Base-by-base conservation (phyloP, 2,113 vertebrate genomes). In the Ranitomeya variabilis region DNA sequence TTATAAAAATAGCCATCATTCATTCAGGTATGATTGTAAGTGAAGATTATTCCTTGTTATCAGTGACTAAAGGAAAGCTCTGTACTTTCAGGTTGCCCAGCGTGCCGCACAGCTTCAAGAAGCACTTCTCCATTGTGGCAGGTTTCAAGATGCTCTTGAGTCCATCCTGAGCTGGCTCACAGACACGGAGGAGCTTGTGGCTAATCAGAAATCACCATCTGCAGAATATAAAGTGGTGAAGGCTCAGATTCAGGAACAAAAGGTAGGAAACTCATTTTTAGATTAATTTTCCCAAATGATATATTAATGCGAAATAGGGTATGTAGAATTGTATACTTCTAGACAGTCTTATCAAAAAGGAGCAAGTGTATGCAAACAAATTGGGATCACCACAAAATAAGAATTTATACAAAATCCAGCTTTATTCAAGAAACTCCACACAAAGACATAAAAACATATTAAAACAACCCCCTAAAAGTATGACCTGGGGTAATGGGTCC, bases 171-270 rank as follows among this genome's bases (percentile, higher is more conserved):
- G 97, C 93, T 99, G 98, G 98, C 94, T 99, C 89, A 96, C 93
- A 45, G 98, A 99, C 92, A 99, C 98, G 0, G 98, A 99, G 87
- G 98, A 99, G 26, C 97, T 99, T 0, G 94, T 99, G 89, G 96
- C 97, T 93, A 99, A 96, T 93, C 98, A 99, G 86, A 99, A 99
- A 87, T 96, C 97, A 60, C 97, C 97, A 0, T 99, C 97, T 37
- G 98, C 98, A 0, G 98, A 99, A 91, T 99, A 97, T 93, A 99
- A 99, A 96, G 98, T 99, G 79, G 97, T 99, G 83, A 99, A 99
- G 92, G 98, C 98, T 71, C 98, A 99, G 93, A 99, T 99, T 92
- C 98, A 99, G 91, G 98, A 99, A 90, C 98, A 99, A 91, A 99
- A 98, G 94, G 98, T 98, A 94, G 94, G 7, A 10, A 45, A 23